Evolutionary conservation across 2,888 invertebrate species (phyloP).

Genomic region (Cheilosia variabilis): DNA sequence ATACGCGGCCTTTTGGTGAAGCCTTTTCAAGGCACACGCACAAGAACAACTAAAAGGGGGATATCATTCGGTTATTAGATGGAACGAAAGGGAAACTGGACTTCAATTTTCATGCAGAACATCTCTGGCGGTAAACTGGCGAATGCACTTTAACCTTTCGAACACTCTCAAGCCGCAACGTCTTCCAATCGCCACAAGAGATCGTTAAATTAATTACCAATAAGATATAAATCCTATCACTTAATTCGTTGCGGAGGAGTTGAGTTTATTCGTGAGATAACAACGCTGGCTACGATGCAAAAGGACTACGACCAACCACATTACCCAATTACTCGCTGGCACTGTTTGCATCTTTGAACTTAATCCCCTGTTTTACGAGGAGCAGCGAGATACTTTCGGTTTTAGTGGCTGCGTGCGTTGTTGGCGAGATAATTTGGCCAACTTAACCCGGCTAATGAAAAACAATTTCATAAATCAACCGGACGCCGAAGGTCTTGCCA

Average conservation of each 20-base stretch:
- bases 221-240: conserved; percentile 17
- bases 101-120: not conserved
- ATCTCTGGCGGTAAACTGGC: not conserved
- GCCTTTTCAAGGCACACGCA: too few relatives aligned
- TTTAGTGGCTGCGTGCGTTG: conserved; percentile 12
- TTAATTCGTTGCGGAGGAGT: conserved; percentile 38
- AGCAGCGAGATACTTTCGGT: conserved; percentile 8
- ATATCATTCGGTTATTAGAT: too few relatives aligned
- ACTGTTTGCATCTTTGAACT: conserved; percentile 56
- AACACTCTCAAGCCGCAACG: not conserved
- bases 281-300: not conserved
- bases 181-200: not conserved
- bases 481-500: conserved; percentile 56
- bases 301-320: conserved; percentile 10
- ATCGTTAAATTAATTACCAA: conserved; percentile 22
- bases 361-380: conserved; percentile 58
- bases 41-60: too few relatives aligned
- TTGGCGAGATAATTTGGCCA: conserved; percentile 64
- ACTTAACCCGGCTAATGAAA: conserved; percentile 65
- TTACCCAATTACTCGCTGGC: conserved; percentile 25
- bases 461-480: conserved; percentile 74
- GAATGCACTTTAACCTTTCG: not conserved
- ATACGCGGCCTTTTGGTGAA: not conserved
- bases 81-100: too few relatives aligned
- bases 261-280: conserved; percentile 21